Conservation (phyloP, 2,113 vertebrate genomes). For the Rafetus swinhoei region DNA sequence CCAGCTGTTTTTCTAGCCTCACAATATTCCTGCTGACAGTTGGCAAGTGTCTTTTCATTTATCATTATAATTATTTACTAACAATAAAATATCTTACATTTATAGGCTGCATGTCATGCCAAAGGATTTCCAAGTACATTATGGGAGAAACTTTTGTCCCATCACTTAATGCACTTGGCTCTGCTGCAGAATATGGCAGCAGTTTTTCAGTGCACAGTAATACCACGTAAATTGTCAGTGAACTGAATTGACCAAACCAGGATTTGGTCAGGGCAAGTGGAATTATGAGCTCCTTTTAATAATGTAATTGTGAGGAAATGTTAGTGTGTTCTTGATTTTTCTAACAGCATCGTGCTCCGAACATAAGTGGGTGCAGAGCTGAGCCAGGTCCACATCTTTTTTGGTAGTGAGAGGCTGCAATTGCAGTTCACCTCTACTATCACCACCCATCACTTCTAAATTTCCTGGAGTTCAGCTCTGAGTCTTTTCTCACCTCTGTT, state of each 20-base stretch:
- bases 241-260: neutral
- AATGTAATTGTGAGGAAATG: neutral
- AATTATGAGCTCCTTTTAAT: neutral
- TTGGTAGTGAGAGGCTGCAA: neutral
- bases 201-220: neutral
- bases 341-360: neutral
- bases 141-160: neutral
- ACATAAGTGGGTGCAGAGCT: rapidly evolving
- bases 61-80: neutral
- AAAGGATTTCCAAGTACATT: rapidly evolving
- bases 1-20: conserved; percentile 21
- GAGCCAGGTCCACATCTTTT: neutral
- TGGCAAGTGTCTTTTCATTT: neutral
- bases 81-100: rapidly evolving
- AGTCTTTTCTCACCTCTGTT: neutral
- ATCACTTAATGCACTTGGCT: neutral
- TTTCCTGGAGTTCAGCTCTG: neutral
- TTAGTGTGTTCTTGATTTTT: neutral
- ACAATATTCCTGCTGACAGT: neutral
- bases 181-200: neutral
- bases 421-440: neutral
- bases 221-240: neutral
- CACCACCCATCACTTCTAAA: neutral
- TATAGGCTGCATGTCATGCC: rapidly evolving
- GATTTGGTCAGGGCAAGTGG: neutral